These are phyloP conservation scores for Eciton burchellii DNA, from an alignment of 1,140 invertebrate species.

Conservation along the genomic window DNA sequence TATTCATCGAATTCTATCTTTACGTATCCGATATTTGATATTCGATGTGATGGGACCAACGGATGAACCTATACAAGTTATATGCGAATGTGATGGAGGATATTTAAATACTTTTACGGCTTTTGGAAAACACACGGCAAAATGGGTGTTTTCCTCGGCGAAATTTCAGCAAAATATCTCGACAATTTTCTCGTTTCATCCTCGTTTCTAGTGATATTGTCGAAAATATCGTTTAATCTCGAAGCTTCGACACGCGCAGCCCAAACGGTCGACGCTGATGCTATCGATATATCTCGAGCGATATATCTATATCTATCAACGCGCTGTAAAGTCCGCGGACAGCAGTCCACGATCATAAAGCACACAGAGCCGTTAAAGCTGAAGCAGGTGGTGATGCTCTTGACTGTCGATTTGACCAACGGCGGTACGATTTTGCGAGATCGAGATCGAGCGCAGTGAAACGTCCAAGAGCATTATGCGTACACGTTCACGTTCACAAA, in stretches of 20 bases:
- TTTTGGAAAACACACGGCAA: not conserved
- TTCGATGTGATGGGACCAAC: no score
- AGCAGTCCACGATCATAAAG: constrained; percentile 18
- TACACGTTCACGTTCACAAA: not conserved
- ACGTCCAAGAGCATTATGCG: not conserved
- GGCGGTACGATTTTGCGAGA: no score
- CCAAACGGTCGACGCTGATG: not conserved
- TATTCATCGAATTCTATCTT: not conserved
- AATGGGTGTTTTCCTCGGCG: not conserved
- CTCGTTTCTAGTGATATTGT: not conserved
- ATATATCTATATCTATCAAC: constrained; percentile 29
- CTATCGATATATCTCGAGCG: constrained; percentile 19
- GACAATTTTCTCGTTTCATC: not conserved
- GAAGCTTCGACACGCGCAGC: not conserved
- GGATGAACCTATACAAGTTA: not conserved
- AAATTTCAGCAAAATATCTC: not conserved
- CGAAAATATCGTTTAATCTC: not conserved
- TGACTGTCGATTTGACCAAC: constrained; percentile 15
- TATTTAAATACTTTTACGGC: not conserved
- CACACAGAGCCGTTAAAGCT: not conserved
- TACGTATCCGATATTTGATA: not conserved
- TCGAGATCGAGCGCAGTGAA: constrained; percentile 42
- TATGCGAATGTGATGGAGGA: constrained; percentile 2
- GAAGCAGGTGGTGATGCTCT: not conserved
- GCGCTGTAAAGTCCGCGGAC: constrained; percentile 27